Evolutionary conservation across 2,797 vertebrate genomes (phyloP).

Genomic region (Halcyon badia): DNA sequence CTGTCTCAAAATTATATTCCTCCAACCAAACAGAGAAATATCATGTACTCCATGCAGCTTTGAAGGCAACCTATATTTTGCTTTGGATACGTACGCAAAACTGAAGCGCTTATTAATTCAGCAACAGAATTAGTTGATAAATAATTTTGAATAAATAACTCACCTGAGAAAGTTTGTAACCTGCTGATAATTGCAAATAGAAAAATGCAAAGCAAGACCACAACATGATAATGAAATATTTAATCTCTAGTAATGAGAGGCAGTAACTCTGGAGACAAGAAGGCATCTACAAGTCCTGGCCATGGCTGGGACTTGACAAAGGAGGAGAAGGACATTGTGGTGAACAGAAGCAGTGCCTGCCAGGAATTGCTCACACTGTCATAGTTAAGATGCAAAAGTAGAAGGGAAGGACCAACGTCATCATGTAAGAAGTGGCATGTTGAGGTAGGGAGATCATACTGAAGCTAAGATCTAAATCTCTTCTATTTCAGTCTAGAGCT

Average conservation of each 20-base stretch:
- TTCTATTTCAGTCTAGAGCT: background rate
- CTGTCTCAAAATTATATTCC: background rate
- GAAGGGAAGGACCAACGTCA: background rate
- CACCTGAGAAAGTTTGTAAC: background rate
- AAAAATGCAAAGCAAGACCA: background rate
- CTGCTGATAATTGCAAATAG: background rate
- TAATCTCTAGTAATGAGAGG: background rate
- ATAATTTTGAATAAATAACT: background rate
- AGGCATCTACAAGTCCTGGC: background rate
- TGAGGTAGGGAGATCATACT: background rate
- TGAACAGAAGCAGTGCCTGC: background rate
- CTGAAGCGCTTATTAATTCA: background rate
- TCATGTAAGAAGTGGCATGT: background rate
- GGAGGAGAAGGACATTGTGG: background rate
- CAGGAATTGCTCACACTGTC: rapidly evolving
- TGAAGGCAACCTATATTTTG: background rate
- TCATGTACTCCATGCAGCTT: background rate
- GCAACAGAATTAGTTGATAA: background rate
- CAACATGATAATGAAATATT: rapidly evolving
- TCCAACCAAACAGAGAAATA: background rate
- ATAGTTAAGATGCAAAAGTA: background rate
- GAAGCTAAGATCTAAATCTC: background rate
- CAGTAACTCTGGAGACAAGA: background rate
- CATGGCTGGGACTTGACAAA: rapidly evolving
- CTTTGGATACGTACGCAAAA: background rate